Percentiles rank a stretch among this genome's conserved stretches.
phyloP scores from a whole-genome alignment of 1,140 invertebrate species.

The Pseudomyrmex concolor region DNA sequence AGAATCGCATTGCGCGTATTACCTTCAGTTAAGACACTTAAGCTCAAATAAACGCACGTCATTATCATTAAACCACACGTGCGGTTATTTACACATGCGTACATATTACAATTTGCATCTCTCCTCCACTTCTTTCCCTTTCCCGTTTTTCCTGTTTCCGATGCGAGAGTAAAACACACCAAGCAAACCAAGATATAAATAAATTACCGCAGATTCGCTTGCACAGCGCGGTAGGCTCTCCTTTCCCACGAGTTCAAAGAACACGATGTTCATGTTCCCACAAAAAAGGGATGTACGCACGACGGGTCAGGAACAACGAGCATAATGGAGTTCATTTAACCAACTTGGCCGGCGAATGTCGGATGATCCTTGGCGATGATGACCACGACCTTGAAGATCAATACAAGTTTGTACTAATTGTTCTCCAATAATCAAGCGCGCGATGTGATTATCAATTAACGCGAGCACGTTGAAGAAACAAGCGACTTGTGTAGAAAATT shows the following conservation, averaged over 20 bases:
- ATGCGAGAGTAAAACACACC: no score
- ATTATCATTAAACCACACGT: background rate
- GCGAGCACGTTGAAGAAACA: no score
- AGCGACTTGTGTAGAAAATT: no score
- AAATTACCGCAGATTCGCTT: background rate
- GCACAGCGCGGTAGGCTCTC: constrained; percentile 34
- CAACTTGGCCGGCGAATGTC: constrained; percentile 31
- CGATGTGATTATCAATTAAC: no score
- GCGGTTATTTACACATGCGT: background rate
- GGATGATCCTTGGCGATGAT: background rate
- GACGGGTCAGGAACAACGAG: constrained; percentile 61
- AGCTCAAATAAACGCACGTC: constrained; percentile 26
- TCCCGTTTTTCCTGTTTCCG: no score
- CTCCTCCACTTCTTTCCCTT: no score
- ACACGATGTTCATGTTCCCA: constrained; percentile 62
- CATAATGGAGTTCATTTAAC: constrained; percentile 65
- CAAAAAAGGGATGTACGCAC: constrained; percentile 68
- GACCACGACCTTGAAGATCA: background rate
- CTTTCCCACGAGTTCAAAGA: constrained; percentile 71
- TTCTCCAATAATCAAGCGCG: background rate
- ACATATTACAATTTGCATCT: no score
- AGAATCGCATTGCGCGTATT: constrained; percentile 15
- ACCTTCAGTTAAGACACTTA: constrained; percentile 43
- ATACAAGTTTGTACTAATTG: constrained; percentile 7
- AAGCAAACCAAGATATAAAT: constrained; percentile 24